Conservation (phyloP, 2,797 vertebrate species). For the Monodelphis domestica region DNA sequence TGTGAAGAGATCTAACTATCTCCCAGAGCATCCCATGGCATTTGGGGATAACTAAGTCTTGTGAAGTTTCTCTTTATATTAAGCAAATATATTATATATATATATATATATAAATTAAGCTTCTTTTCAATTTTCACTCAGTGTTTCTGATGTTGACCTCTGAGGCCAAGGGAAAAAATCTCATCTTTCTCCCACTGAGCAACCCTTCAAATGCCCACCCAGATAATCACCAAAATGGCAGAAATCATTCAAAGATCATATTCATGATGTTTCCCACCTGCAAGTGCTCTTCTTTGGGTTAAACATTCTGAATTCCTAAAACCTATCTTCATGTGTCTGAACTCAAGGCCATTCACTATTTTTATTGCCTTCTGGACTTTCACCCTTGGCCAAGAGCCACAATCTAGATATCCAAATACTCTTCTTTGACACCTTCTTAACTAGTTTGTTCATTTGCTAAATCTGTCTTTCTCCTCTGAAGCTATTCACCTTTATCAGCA, state of each 20-base stretch:
- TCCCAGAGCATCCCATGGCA: neutral
- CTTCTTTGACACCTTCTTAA: neutral
- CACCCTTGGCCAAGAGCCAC: neutral
- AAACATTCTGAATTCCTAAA: neutral
- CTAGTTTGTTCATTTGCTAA: neutral
- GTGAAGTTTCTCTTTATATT: neutral
- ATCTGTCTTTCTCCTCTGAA: neutral
- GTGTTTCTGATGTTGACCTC: neutral
- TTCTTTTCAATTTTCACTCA: neutral
- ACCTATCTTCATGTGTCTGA: neutral
- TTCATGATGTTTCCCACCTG: neutral
- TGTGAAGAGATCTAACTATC: neutral
- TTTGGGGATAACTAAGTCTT: neutral
- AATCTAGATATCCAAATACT: neutral
- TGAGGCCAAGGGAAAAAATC: neutral
- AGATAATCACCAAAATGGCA: no score
- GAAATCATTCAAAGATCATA: neutral
- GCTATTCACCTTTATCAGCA: neutral
- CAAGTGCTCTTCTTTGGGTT: neutral
- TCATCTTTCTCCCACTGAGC: neutral
- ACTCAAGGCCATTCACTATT: neutral
- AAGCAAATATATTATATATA: no score
- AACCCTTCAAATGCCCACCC: neutral
- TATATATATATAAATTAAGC: neutral
- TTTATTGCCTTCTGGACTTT: neutral